A percentile compares a stretch with the other conserved stretches of the same genome.
Conservation (phyloP, 2,888 invertebrate species). For the Plagodis pulveraria region DNA sequence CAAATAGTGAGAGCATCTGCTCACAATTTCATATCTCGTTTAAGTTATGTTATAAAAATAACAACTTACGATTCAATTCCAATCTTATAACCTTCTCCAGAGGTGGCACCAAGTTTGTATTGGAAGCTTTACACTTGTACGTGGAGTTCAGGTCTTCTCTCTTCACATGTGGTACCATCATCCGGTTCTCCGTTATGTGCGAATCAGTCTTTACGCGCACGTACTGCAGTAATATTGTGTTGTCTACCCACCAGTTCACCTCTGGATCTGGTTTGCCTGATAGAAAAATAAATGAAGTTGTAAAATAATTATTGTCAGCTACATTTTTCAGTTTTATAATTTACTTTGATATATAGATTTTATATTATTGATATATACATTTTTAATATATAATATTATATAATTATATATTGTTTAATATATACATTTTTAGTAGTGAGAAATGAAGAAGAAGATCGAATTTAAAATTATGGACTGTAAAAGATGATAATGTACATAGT, state of each 20-base stretch:
- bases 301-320: neutral
- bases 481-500: too few species aligned
- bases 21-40: too few species aligned
- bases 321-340: neutral
- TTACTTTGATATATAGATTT: too few species aligned
- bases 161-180: conserved; percentile 89
- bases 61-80: conserved; percentile 91
- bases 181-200: conserved; percentile 91
- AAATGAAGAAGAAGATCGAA: too few species aligned
- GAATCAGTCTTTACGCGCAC: conserved; percentile 88
- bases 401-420: too few species aligned
- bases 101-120: conserved; percentile 93
- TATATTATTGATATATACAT: too few species aligned
- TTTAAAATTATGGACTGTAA: too few species aligned
- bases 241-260: conserved; percentile 92
- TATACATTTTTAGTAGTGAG: too few species aligned
- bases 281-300: neutral
- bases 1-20: too few species aligned
- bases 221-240: conserved; percentile 88
- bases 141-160: conserved; percentile 93
- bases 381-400: too few species aligned
- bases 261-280: conserved; percentile 92
- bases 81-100: conserved; percentile 91
- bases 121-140: conserved; percentile 94
- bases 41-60: neutral